Evolutionary conservation across 2,888 invertebrate species (phyloP), one percentile per base, ranked within the genome.

Genomic region (Nineta flava): DNA sequence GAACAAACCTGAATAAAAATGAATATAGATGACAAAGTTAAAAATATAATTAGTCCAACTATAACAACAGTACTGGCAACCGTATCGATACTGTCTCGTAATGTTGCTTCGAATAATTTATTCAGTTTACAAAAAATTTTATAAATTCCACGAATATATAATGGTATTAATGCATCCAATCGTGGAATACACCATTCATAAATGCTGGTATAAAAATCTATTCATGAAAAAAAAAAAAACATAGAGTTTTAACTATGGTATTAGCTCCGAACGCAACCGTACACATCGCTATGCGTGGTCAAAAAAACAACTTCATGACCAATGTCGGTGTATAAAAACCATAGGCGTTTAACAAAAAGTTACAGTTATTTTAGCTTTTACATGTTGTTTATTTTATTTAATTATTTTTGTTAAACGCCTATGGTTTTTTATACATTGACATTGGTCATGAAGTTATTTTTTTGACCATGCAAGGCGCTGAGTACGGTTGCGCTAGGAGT

Each of bases 51-150:
- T 48, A 95, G 76, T n/a, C 85, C 79, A 47, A 87, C 72, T 55
- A 95, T 92, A 58, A 95, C 87, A 49, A 90, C 75, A 55, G 85
- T 80, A 46, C 87, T 85, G 6, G 92, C 87, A 2, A 91, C 84
- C 0, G 88, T 81, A 66, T 94, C 92, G 38, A 93, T 79, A 1
- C 84, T 86, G 16, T 78, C 77, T 61, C 82, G 81, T 0, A 88
- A 70, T 48, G 75, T 68, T 43, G 76, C 72, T 5, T 79, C 77
- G 16, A 83, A 60, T 52, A 75, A 73, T 2, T 66, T 63, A 62
- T 85, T 84, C 51, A 78, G 69, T 54, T 78, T 76, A 10, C 76
- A 71, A 52, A 78, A 70, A 55, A 92, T 69, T 64, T 83, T 83
- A 50, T 80, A 73, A 0, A 91, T 69, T 3, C 91, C 88, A 35